Base-by-base conservation (phyloP, 1,140 invertebrate species). In the Bombus vancouverensis region DNA sequence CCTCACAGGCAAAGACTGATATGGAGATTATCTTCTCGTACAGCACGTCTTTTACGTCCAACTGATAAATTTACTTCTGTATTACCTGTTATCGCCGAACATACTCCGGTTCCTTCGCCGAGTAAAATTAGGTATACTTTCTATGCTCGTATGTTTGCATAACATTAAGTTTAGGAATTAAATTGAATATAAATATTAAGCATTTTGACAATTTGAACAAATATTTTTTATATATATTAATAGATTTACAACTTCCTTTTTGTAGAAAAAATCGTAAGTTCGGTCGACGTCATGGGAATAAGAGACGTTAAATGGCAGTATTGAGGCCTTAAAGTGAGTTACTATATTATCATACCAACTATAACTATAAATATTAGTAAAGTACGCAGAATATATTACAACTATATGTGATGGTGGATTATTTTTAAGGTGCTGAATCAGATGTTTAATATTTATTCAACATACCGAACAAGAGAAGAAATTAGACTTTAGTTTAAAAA, bases 1-100 rank as follows among this genome's bases (percentile, higher is more conserved):
- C 96, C 97, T 32, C 96, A 97, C 89, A 96, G 97, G 42, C 97
- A 98, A 94, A 96, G 97, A 70, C 96, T 98, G 73, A 96, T 97
- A 81, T 98, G 97, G 97, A 94, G 96, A 91, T 94, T 97, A 57
- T 96, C 96, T 80, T 96, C 96, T 79, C 94, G 96, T 81, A 97
- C 97, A 72, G 95, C 97, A 75, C 95, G 97, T 90, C 96, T 97
- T 86, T 94, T 97, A 85, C 96, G 97, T 78, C 97, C 97, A 5
- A 98, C 97, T 77, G 97, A 97, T 92, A 97, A 96, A 88, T 96
- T 97, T 78, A 97, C 96, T 42, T 96, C 96, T 13, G 96, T 97
- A 72, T 94, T 98, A 89, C 97, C 97, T 73, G 97, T 96, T 88
- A 98, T 98, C 91, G 96, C 97, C 92, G 97, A 98, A 93, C 96